Evolutionary conservation across 2,888 invertebrate genomes (phyloP).

Genomic region (Tinea semifulvella): DNA sequence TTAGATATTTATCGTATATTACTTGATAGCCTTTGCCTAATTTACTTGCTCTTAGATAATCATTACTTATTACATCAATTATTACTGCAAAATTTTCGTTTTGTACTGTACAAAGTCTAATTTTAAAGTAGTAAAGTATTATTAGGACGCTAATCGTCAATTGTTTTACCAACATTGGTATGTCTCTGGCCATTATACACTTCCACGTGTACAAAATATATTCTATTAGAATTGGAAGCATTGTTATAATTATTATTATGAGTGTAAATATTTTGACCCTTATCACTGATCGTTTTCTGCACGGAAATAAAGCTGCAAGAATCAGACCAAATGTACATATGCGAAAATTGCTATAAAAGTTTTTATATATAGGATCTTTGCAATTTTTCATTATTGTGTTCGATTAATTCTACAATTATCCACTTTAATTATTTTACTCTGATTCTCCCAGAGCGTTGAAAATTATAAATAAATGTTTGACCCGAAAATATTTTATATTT

Average conservation of each 20-base stretch:
- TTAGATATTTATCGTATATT: conserved; percentile 34
- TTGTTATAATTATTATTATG: background rate
- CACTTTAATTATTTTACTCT: too few species aligned
- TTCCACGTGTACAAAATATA: background rate
- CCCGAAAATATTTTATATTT: too few species aligned
- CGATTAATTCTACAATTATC: too few species aligned
- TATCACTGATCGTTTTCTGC: background rate
- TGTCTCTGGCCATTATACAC: conserved; percentile 22
- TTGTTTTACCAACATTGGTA: conserved; percentile 37
- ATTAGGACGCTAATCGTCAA: conserved; percentile 34
- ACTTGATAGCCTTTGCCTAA: conserved; percentile 33
- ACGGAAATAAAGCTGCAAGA: background rate
- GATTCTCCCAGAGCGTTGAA: too few species aligned
- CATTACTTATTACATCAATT: conserved; percentile 33
- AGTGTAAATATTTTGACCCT: background rate
- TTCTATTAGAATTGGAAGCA: background rate
- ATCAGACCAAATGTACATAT: background rate
- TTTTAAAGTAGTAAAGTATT: conserved; percentile 40
- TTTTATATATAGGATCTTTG: too few species aligned
- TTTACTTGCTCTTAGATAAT: conserved; percentile 34
- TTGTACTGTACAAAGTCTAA: conserved; percentile 32
- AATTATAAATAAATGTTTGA: too few species aligned
- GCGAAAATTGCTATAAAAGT: background rate
- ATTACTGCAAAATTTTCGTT: conserved; percentile 30
- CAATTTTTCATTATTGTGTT: too few species aligned